Evolutionary conservation across 2,113 vertebrate species (phyloP).

Genomic region (Peromyscus maniculatus): DNA sequence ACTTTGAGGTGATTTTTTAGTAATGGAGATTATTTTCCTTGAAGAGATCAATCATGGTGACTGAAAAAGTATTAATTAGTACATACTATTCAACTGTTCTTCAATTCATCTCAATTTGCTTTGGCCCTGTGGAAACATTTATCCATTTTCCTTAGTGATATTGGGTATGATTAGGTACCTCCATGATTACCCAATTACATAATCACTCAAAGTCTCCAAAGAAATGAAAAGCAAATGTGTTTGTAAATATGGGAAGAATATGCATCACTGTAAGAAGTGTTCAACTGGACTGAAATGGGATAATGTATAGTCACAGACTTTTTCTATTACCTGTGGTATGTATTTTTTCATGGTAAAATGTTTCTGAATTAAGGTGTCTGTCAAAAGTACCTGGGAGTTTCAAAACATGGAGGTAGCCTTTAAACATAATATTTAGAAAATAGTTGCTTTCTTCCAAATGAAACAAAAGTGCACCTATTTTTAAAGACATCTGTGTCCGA

Average conservation of each 20-base stretch:
- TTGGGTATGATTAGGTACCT: slow-evolving; percentile 42
- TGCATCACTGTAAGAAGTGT: slow-evolving; percentile 56
- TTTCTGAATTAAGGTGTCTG: slow-evolving; percentile 74
- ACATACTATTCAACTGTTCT: slow-evolving; percentile 26
- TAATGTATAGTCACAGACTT: slow-evolving; percentile 73
- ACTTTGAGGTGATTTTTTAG: background rate
- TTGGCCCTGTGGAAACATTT: slow-evolving; percentile 29
- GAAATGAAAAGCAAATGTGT: slow-evolving; percentile 62
- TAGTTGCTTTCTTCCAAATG: slow-evolving; percentile 72
- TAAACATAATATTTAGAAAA: slow-evolving; percentile 67
- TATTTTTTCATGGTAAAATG: slow-evolving; percentile 82
- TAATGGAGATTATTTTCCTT: slow-evolving; percentile 24
- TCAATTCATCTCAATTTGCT: background rate
- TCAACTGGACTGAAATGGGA: slow-evolving; percentile 67
- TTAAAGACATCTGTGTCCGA: slow-evolving; percentile 62
- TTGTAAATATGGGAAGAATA: slow-evolving; percentile 77
- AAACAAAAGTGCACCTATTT: slow-evolving; percentile 51
- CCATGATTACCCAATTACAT: background rate
- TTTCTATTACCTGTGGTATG: slow-evolving; percentile 66
- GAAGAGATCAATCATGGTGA: background rate
- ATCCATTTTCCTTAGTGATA: slow-evolving; percentile 46
- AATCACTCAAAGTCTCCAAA: slow-evolving; percentile 57
- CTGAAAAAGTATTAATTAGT: slow-evolving; percentile 8
- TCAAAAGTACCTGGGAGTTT: slow-evolving; percentile 36
- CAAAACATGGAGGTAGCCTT: slow-evolving; percentile 71